phyloP scores from a whole-genome alignment of 2,888 invertebrate species.

The Protodeltote pygarga region DNA sequence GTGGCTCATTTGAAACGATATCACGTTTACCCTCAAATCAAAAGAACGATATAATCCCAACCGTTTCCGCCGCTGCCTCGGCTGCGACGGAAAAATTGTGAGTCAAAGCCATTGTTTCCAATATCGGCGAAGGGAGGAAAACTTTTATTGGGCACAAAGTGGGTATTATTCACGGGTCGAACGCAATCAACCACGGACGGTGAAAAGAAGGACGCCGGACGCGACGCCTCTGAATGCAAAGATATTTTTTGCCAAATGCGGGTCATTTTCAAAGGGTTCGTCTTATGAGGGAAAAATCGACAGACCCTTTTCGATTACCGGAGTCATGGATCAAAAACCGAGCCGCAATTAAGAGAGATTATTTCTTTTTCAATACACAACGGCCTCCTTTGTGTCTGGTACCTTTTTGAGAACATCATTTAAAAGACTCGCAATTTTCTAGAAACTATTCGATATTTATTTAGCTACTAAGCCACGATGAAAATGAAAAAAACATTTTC shows the following conservation, averaged over 20 bases:
- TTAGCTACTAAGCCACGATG: slow-evolving; percentile 21
- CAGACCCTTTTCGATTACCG: slow-evolving; percentile 80
- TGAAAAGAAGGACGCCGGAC: slow-evolving; percentile 71
- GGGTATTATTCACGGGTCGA: slow-evolving; percentile 81
- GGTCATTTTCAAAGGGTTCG: slow-evolving; percentile 82
- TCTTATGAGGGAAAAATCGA: slow-evolving; percentile 76
- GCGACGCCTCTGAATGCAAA: slow-evolving; percentile 82
- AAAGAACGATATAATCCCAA: slow-evolving; percentile 78
- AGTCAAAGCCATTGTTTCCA: slow-evolving; percentile 85
- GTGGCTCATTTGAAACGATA: slow-evolving; percentile 72
- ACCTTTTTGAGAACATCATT: slow-evolving; percentile 47
- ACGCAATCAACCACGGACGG: slow-evolving; percentile 76
- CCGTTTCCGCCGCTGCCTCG: slow-evolving; percentile 63
- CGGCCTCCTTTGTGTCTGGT: slow-evolving; percentile 55
- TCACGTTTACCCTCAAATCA: slow-evolving; percentile 82
- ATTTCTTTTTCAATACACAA: slow-evolving; percentile 62
- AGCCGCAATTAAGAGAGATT: slow-evolving; percentile 78
- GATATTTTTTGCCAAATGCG: slow-evolving; percentile 82
- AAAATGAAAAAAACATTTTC: slow-evolving; percentile 26
- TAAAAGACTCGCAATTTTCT: slow-evolving; percentile 42
- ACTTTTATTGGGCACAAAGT: slow-evolving; percentile 85
- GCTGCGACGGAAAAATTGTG: slow-evolving; percentile 76
- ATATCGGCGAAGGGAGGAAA: slow-evolving; percentile 76
- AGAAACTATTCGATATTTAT: slow-evolving; percentile 44
- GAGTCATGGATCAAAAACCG: slow-evolving; percentile 71